Conservation (phyloP, 2,888 invertebrate genomes). For the Cremastinae sp. region DNA sequence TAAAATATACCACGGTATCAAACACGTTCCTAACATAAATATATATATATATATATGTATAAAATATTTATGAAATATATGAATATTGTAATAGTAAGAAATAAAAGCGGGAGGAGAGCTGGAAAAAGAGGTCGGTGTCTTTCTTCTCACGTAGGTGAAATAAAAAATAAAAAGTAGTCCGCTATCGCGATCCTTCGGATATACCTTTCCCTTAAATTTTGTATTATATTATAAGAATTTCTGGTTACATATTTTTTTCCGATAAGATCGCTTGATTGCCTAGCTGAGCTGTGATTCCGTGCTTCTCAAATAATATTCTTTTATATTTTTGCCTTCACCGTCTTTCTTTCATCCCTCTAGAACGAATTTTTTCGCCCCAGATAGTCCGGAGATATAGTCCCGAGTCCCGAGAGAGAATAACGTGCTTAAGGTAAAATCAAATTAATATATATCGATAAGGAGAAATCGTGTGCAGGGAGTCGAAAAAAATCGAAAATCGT, state of each 20-base stretch:
- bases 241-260: not conserved
- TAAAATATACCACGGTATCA: slow-evolving; percentile 26
- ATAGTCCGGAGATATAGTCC: not conserved
- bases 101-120: not conserved
- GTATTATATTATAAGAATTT: not conserved
- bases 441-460: too few species aligned
- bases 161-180: not conserved
- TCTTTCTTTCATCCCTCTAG: not conserved
- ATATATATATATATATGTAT: not conserved
- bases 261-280: slow-evolving; percentile 20
- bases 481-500: not conserved
- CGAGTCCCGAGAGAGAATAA: too few species aligned
- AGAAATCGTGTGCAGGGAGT: too few species aligned
- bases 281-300: slow-evolving; percentile 2
- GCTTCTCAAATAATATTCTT: slow-evolving; percentile 8
- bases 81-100: slow-evolving; percentile 13
- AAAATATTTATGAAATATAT: slow-evolving; percentile 23
- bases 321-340: not conserved
- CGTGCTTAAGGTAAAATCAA: too few species aligned
- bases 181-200: not conserved
- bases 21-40: slow-evolving; percentile 20
- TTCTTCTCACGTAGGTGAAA: slow-evolving; percentile 15
- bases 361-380: not conserved
- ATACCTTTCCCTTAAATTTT: slow-evolving; percentile 7
- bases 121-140: slow-evolving; percentile 1